Evolutionary conservation across 2,797 vertebrate genomes (phyloP).

Genomic region (Schizopygopsis malacanthus): DNA sequence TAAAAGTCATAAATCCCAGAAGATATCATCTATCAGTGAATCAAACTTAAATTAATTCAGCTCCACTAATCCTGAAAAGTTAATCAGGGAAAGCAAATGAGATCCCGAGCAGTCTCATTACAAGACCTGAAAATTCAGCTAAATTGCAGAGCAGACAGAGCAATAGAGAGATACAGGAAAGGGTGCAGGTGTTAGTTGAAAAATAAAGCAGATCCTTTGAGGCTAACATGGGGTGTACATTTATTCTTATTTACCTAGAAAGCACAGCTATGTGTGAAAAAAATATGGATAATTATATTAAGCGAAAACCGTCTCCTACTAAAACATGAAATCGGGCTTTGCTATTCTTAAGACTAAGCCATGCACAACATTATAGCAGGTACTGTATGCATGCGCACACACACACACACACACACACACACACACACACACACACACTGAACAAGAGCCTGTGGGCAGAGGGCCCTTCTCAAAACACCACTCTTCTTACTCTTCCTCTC

Average conservation of each 20-base stretch:
- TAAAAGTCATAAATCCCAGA: conserved; percentile 4
- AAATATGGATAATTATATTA: not conserved
- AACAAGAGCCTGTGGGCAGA: conserved; percentile 71
- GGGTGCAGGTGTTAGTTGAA: not conserved
- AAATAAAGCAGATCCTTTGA: not conserved
- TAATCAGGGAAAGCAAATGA: conserved; percentile 1
- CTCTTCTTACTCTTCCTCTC: conserved; percentile 62
- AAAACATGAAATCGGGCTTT: not conserved
- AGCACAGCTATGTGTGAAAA: not conserved
- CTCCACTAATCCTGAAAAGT: not conserved
- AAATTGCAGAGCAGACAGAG: not conserved
- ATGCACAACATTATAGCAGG: conserved; percentile 55
- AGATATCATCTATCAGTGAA: not conserved
- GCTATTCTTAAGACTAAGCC: not conserved
- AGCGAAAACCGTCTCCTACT: not conserved
- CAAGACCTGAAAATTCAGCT: conserved; percentile 11
- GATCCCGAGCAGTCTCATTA: not conserved
- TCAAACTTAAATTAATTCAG: not conserved
- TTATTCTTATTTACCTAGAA: not conserved
- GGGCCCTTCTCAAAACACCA: conserved; percentile 66
- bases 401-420: conserved; percentile 32
- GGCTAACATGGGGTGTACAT: not conserved
- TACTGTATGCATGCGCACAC: not conserved
- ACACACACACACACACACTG: conserved; percentile 48
- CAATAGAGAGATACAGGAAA: not conserved